Evolutionary conservation across 2,888 invertebrate species (phyloP), one percentile per base, ranked within the genome.

Genomic region (Orthosia incerta): DNA sequence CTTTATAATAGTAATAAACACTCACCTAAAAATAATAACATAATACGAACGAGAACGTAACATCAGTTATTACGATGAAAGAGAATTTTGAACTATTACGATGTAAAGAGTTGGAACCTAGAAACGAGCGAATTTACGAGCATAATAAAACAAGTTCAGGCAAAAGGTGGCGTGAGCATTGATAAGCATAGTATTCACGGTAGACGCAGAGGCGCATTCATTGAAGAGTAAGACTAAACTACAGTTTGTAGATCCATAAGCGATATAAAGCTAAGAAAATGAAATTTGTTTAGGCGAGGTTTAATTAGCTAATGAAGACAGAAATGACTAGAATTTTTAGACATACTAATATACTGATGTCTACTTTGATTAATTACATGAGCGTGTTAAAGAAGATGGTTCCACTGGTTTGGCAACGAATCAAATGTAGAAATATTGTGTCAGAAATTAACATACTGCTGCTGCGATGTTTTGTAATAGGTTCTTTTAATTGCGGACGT

Each of bases 181-280:
- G 87, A 87, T 88, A 87, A 86, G 76, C 80, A 71, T 78, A 74
- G 69, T 81, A 80, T 79, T 84, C 81, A 66, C 70, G 62, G 65
- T 72, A 83, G 85, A 88, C 85, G 77, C 31, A 70, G 74, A 81
- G 81, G 71, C 80, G 77, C 75, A 82, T 82, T 88, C 80, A 87
- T 86, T 84, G 84, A 80, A 75, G 16, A 46, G 45, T 23, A 46
- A 15, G 56, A 73, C 68, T 64, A 63, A 67, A 74, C 74, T 71
- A 76, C 76, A 79, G 80, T 77, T 80, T 76, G 73, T 69, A 82
- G 75, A 77, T 69, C 39, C 61, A 61, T 75, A 71, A 77, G 65
- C 63, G 82, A 73, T 72, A 82, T 71, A 70, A 71, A 62, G 60
- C 20, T 55, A 45, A 79, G 63, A 68, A 77, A 67, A 80, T 71